Conservation (phyloP, 2,113 vertebrate species). For the Nettapus auritus region DNA sequence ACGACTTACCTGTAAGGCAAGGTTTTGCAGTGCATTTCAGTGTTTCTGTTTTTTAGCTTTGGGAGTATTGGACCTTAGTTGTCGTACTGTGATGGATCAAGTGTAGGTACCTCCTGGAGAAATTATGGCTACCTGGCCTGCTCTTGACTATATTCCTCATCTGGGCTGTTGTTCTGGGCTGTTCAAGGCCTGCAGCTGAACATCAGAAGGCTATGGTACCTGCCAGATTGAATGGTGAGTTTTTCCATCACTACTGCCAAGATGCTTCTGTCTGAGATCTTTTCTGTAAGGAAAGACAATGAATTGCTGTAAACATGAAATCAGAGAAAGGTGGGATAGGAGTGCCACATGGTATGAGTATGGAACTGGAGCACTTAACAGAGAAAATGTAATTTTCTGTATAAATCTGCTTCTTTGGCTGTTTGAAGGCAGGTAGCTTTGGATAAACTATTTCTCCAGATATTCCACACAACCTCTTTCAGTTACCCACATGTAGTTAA, state of each 20-base stretch:
- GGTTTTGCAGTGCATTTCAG: not conserved
- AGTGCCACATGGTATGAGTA: not conserved
- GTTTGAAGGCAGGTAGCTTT: not conserved
- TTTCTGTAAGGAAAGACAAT: not conserved
- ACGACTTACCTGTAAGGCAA: fast-evolving
- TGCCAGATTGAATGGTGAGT: not conserved
- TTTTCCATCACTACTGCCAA: not conserved
- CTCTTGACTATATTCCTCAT: not conserved
- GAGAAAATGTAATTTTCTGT: not conserved
- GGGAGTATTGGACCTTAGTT: not conserved
- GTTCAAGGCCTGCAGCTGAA: not conserved
- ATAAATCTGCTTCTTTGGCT: not conserved
- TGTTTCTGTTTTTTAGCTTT: not conserved
- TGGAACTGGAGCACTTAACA: not conserved
- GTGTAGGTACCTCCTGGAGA: not conserved
- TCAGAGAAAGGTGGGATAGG: not conserved
- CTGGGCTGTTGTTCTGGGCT: not conserved
- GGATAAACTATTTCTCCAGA: not conserved
- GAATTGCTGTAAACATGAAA: not conserved
- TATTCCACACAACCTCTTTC: not conserved
- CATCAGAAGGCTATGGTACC: not conserved
- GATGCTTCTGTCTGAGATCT: not conserved
- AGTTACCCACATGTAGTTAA: not conserved
- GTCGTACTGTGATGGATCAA: not conserved
- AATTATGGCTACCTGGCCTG: not conserved